Base-by-base conservation (phyloP, 2,888 invertebrate species). In the Tiphia femorata region DNA sequence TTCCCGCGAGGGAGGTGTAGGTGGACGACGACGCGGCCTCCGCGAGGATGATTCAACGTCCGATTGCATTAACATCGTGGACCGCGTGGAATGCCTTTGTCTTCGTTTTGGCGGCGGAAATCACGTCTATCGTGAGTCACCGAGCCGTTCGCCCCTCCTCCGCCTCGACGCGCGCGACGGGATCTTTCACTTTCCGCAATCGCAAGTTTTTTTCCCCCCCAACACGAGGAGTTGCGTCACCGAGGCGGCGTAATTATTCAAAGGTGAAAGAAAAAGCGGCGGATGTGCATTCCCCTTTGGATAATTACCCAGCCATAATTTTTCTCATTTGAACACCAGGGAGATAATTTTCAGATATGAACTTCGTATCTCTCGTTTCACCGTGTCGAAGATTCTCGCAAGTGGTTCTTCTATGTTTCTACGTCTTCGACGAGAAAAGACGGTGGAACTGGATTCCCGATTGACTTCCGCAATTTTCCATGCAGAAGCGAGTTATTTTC, bases 1-100 rank as follows among this genome's bases (percentile, higher is more conserved):
- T n/a, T n/a, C n/a, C n/a, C n/a, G n/a, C n/a, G n/a, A n/a, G 67
- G 78, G 72, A 67, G 76, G 73, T 68, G 78, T 76, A 73, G 78
- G 78, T 76, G 78, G 69, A 49, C 38, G 64, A 64, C 52, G 59
- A 40, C 33, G 33, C 25, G 14, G 41, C 20, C 43, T 49, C 47
- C 56, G 56, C 44, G 44, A 51, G 55, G 70, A 74, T 70, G 65
- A 67, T 70, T 67, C 67, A 64, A 65, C 58, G 61, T 55, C 47
- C 62, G 67, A 75, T 72, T 69, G 63, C 61, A 66, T 67, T 66
- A 69, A 76, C 57, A 60, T 62, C 43, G 25, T 12, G 20, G 30
- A 17, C 20, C 27, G 41, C 35, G 54, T 54, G 59, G 58, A 64
- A 65, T 59, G 64, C 55, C 60, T 59, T 62, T 64, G 55, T 64